phyloP scores from a whole-genome alignment of 2,797 vertebrate genomes.

The Pygocentrus nattereri region DNA sequence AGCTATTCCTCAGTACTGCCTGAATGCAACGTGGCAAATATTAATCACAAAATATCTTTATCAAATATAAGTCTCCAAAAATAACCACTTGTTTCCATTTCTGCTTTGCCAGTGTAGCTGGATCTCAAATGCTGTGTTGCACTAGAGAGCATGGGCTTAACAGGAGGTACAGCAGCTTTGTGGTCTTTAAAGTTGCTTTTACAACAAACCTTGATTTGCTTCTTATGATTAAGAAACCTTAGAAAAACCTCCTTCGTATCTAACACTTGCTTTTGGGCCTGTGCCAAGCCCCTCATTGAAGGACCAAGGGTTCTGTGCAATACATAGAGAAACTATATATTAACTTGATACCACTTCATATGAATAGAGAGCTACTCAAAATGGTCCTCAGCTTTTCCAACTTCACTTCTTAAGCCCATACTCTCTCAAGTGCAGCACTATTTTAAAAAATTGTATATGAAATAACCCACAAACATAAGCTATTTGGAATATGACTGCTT shows the following conservation, averaged over 20 bases:
- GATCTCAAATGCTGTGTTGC: background rate
- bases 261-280: background rate
- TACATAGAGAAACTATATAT: background rate
- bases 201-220: background rate
- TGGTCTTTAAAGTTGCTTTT: background rate
- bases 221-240: background rate
- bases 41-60: slow-evolving; percentile 13
- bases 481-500: slow-evolving; percentile 26
- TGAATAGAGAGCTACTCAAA: background rate
- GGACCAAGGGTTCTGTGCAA: slow-evolving; percentile 32
- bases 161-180: background rate
- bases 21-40: background rate
- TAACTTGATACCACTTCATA: background rate
- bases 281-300: background rate
- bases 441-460: background rate
- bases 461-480: background rate
- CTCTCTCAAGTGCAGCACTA: slow-evolving; percentile 5
- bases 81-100: slow-evolving; percentile 36
- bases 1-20: background rate
- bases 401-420: slow-evolving; percentile 7
- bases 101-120: background rate
- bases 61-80: background rate
- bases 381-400: background rate
- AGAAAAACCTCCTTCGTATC: background rate
- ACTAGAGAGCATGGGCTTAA: background rate